Percentiles rank a stretch among this genome's conserved stretches.
Evolutionary conservation across 2,888 invertebrate species (phyloP).

Genomic region (Eilema depressum): DNA sequence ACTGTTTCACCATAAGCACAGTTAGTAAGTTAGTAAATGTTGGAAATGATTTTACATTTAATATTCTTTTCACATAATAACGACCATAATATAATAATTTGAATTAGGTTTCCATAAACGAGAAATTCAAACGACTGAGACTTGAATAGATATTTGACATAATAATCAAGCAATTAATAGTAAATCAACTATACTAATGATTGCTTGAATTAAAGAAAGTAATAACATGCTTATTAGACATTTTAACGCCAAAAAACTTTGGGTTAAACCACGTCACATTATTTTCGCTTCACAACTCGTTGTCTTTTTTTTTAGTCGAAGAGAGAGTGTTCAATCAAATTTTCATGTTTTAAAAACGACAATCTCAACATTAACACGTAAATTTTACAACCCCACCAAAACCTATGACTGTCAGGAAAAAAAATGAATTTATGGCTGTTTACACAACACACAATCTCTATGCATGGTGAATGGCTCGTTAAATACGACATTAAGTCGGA

Average conservation of each 20-base stretch:
- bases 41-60: not conserved
- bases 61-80: no score
- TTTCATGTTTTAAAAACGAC: slow-evolving; percentile 23
- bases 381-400: slow-evolving; percentile 48
- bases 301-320: not conserved
- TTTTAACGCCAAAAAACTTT: not conserved
- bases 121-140: no score
- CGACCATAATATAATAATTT: no score
- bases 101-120: no score
- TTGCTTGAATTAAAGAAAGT: not conserved
- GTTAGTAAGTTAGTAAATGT: not conserved
- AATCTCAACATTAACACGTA: slow-evolving; percentile 46
- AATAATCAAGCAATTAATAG: not conserved
- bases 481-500: slow-evolving; percentile 75
- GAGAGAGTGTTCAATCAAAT: slow-evolving; percentile 7
- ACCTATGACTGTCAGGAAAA: slow-evolving; percentile 52
- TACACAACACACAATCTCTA: slow-evolving; percentile 59
- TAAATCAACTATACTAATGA: not conserved
- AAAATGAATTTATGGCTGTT: slow-evolving; percentile 65
- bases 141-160: not conserved
- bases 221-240: no score
- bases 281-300: not conserved
- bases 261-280: not conserved
- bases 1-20: not conserved
- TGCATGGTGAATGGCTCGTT: slow-evolving; percentile 70